Base-by-base conservation (phyloP, 2,888 invertebrate species). In the Sipha maydis region DNA sequence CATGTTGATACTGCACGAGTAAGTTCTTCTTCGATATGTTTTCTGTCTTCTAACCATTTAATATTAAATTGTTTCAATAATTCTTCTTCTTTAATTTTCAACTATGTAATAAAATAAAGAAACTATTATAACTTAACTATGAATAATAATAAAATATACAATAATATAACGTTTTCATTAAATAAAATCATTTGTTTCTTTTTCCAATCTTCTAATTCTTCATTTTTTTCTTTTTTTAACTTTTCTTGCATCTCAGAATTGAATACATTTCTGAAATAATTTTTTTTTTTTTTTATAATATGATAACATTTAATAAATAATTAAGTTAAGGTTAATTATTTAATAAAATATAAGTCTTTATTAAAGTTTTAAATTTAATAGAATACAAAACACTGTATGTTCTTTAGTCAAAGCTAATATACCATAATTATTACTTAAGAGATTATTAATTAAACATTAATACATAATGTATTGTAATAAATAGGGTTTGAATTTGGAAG, bases 21-120 rank as follows among this genome's bases (percentile, higher is more conserved):
- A 61, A 88, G 88, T 82, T 88, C 82, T 21, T 88, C 75, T 82
- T 88, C 82, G 48, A 82, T 41, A n/a, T 8, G 14, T 82, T 75
- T 88, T 61, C 73, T 88, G 17, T 88, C 75, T 61, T 61, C n/a
- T 21, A 19, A n/a, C 56, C 75, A 88, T 41, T 88, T 88, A n/a
- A 61, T 48, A 1, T 88, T 88, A 31, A 88, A 75, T 48, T 88
- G 75, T 61, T 88, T 73, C 34, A 88, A 67, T 7, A 88, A 19
- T 48, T 75, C 25, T 61, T 88, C 67, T 82, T 88, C 82, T 76
- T 75, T 80, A 11, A n/a, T 54, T 41, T 88, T 88, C 67, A 88
- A 48, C 88, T 88, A 31, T 48, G n/a, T 25, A 80, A 80, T 28
- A 38, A 28, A 11, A 73, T 69, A 19, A n/a, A 75, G 8, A 76